Percentiles rank a stretch among this genome's conserved stretches.
These are phyloP conservation scores for Andrena bicolor DNA, from an alignment of 2,888 invertebrate genomes.

Conservation along the genomic window DNA sequence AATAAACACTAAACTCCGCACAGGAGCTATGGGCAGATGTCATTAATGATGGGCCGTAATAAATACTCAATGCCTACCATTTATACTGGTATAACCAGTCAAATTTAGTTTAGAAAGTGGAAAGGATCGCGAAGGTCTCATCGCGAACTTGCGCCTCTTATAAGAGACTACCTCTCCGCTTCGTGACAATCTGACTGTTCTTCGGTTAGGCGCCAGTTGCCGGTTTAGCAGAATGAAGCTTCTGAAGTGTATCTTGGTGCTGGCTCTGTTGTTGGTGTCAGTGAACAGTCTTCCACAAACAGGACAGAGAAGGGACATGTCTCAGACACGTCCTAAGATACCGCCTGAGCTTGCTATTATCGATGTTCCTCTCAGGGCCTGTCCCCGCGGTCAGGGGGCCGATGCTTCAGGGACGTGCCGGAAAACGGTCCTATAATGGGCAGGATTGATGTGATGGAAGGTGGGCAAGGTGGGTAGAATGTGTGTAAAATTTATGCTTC, in stretches of 20 bases:
- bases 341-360: not conserved
- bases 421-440: not conserved
- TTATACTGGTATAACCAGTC: not conserved
- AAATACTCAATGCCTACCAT: not conserved
- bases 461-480: no score
- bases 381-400: accelerated
- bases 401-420: not conserved
- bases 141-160: not conserved
- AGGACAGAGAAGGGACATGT: no score
- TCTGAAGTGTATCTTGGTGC: not conserved
- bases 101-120: not conserved
- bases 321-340: not conserved
- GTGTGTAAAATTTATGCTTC: no score
- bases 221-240: not conserved
- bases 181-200: not conserved
- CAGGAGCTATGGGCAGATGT: not conserved
- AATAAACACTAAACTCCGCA: not conserved
- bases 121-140: not conserved
- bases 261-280: not conserved
- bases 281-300: not conserved
- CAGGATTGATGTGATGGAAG: no score
- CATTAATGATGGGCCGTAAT: not conserved
- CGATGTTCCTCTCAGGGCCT: not conserved
- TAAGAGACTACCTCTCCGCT: not conserved
- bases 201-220: not conserved